Base-by-base conservation (phyloP, 2,797 vertebrate species). In the Philypnodon macrostomus region DNA sequence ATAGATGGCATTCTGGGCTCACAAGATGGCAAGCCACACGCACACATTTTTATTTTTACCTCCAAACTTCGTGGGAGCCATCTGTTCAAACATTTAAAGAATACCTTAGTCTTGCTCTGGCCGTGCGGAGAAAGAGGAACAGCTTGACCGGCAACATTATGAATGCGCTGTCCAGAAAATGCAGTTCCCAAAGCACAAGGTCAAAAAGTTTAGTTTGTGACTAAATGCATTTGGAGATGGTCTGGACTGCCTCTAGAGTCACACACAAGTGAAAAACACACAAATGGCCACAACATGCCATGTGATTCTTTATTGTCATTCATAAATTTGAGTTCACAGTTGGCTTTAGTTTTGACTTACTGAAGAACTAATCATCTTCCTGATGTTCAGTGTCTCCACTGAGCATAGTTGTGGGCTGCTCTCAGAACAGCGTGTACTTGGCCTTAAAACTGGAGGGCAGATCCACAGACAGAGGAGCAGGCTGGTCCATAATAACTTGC, bases 81-180 rank as follows among this genome's bases (percentile, higher is more conserved):
- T 86, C 81, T 86, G 80, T 73, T 82, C 58, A 85, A 86, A 83
- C 73, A 83, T 83, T 88, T 82, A 80, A 76, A 64, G 67, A 87
- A 81, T 67, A 84, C 67, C 67, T 78, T 52, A 36, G 58, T 53
- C 51, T 77, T 52, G 35, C 63, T 40, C 59, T 70, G 73, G 47
- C 52, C 2, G 12, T 2, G 42, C 3, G 15, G 56, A 41, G 36
- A 59, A 53, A 61, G 58, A 18, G 12, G 21, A 70, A 64, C 53
- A 58, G 58, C 67, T 75, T 74, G 71, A 76, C 70, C 67, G 37
- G 56, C 55, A 59, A 55, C 38, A 45, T 50, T 58, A 50, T 5
- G 4, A 67, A 47, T 60, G 66, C 60, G 71, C 69, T 75, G 57
- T 79, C 60, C 46, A 85, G 73, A 75, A 83, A 82, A 68, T 30